phyloP scores from a whole-genome alignment of 2,888 invertebrate species.

The Caradrina clavipalpis region DNA sequence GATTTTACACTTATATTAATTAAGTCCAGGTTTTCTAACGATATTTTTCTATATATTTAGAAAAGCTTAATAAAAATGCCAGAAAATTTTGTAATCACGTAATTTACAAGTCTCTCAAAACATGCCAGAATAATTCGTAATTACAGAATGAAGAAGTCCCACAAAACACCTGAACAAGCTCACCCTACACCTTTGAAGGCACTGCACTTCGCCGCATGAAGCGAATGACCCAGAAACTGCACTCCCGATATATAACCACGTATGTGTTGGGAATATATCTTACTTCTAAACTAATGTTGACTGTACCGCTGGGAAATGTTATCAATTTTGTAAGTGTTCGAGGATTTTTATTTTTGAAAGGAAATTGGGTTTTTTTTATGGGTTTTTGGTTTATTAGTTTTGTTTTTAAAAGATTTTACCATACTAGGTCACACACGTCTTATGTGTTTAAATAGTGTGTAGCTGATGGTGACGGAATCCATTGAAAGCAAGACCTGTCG shows the following conservation, averaged over 20 bases:
- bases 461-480: too few species aligned
- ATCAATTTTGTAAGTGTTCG: slow-evolving; percentile 36
- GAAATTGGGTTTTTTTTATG: background rate
- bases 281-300: slow-evolving; percentile 57
- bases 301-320: slow-evolving; percentile 33
- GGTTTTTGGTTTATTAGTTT: background rate
- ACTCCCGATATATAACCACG: slow-evolving; percentile 57
- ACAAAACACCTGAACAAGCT: background rate
- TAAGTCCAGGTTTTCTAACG: too few species aligned
- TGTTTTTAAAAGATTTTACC: too few species aligned
- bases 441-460: too few species aligned
- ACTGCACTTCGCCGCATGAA: slow-evolving; percentile 65
- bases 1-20: too few species aligned
- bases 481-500: too few species aligned
- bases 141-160: background rate
- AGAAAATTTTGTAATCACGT: too few species aligned
- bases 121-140: too few species aligned
- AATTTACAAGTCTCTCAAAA: background rate
- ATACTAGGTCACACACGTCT: too few species aligned
- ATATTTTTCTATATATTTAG: too few species aligned
- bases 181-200: slow-evolving; percentile 58
- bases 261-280: slow-evolving; percentile 49
- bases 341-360: slow-evolving; percentile 12
- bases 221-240: slow-evolving; percentile 68
- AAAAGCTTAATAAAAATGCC: too few species aligned